Evolutionary conservation across 1,140 invertebrate genomes (phyloP), one percentile per base, ranked within the genome.

Genomic region (Alviniconcha marisindica): DNA sequence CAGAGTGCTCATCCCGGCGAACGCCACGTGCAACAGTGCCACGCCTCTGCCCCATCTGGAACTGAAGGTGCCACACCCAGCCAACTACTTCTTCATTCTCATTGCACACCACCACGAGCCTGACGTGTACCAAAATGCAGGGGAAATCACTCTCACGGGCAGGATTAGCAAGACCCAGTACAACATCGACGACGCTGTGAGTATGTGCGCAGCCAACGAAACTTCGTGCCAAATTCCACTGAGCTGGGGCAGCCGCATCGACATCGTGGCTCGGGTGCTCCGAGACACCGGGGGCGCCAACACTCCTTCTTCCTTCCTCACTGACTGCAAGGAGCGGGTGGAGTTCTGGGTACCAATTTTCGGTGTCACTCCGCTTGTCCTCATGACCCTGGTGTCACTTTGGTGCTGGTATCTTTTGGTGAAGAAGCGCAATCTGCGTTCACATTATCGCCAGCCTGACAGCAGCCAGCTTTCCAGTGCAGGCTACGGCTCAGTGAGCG

Each of bases 281-380:
- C 24, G n/a, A 12, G 33, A 40, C 56, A 36, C 28, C n/a, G 28
- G 36, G 10, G 21, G 21, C 14, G n/a, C n/a, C 2, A 54, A 79
- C 31, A 21, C 54, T 4, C 10, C 24, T 1, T 10, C 24, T 5
- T 2, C 56, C 15, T 79, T 79, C 38, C 2, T n/a, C 31, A 79
- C 77, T 3, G 36, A 36, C 21, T 79, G 77, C 54, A 12, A 24
- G 10, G 77, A 63, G 51, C 51, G 56, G 21, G 1, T 60, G 51
- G 33, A n/a, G 10, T 79, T 79, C 56, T 79, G 77, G 77, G 77
- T 79, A 10, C 56, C 51, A 2, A n/a, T 79, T 12, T 79, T 79
- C 40, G 77, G 77, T 5, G 77, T 38, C 54, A 31, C 63, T 12
- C 77, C 77, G 1, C 12, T 79, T 3, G 21, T 18, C 1, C 14